These are phyloP conservation scores for Idaea biselata DNA, from an alignment of 2,888 invertebrate genomes.

Conservation along the genomic window DNA sequence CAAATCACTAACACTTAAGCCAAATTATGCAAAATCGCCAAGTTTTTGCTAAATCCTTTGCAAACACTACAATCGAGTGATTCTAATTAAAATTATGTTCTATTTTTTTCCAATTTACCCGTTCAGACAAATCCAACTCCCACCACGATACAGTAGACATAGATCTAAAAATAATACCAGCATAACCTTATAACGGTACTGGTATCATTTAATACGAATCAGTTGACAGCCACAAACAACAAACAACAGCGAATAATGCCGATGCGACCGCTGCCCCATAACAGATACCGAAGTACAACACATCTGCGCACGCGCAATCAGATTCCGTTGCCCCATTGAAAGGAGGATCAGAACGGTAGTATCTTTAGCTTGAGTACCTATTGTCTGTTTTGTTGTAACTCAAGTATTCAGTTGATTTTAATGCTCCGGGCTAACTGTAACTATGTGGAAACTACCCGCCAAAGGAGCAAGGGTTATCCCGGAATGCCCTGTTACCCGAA, in stretches of 20 bases:
- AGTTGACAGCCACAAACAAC: not conserved
- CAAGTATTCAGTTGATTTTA: not conserved
- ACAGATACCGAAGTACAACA: not conserved
- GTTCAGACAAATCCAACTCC: not conserved
- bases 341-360: not conserved
- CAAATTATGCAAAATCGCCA: too few relatives aligned
- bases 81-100: too few relatives aligned
- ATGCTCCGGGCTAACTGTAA: not conserved
- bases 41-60: too few relatives aligned
- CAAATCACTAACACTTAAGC: too few relatives aligned
- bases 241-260: conserved; percentile 1
- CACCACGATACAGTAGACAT: not conserved
- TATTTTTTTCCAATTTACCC: too few relatives aligned
- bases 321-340: not conserved
- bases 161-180: not conserved
- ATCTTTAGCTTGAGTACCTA: not conserved
- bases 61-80: too few relatives aligned
- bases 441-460: too few relatives aligned
- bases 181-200: not conserved
- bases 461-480: too few relatives aligned
- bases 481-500: too few relatives aligned
- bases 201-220: not conserved
- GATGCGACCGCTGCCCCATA: not conserved
- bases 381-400: not conserved
- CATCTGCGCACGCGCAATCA: not conserved